Evolutionary conservation across 2,888 invertebrate genomes (phyloP).

Genomic region (Cephus runcator): DNA sequence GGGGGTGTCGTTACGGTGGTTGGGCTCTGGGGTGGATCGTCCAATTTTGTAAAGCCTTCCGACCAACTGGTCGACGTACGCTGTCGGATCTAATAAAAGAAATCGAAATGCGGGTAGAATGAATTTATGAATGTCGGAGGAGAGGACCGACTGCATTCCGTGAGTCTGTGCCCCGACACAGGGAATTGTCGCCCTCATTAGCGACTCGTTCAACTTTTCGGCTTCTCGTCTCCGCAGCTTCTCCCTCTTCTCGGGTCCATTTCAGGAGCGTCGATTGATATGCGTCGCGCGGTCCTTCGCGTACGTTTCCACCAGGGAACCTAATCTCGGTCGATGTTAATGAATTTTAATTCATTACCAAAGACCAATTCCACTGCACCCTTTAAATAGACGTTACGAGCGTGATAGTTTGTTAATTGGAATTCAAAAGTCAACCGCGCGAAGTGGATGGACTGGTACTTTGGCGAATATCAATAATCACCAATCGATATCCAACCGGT

Average conservation of each 20-base stretch:
- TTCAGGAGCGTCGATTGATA: conserved; percentile 51
- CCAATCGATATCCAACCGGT: too few relatives aligned
- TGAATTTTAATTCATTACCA: conserved; percentile 55
- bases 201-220: conserved; percentile 36
- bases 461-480: neutral
- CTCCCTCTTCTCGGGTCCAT: neutral
- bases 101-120: conserved; percentile 53
- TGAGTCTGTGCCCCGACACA: conserved; percentile 55
- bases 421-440: too few relatives aligned
- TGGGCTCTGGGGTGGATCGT: too few relatives aligned
- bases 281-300: conserved; percentile 53
- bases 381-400: too few relatives aligned
- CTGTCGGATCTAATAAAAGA: conserved; percentile 48
- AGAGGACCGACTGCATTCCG: conserved; percentile 57
- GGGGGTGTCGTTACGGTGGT: too few relatives aligned
- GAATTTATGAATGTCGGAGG: conserved; percentile 59
- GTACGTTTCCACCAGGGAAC: conserved; percentile 56
- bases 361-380: too few relatives aligned
- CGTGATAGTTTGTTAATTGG: too few relatives aligned
- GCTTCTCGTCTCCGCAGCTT: conserved; percentile 17
- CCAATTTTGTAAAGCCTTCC: neutral
- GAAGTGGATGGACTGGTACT: too few relatives aligned
- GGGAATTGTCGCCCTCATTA: conserved; percentile 62
- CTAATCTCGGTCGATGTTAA: conserved; percentile 51
- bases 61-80: conserved; percentile 40